Evolutionary conservation across 35 echinoderm and acorn worm genomes (phyloP), one percentile per base, ranked within the genome.

Genomic region (Apostichopus parvimensis): DNA sequence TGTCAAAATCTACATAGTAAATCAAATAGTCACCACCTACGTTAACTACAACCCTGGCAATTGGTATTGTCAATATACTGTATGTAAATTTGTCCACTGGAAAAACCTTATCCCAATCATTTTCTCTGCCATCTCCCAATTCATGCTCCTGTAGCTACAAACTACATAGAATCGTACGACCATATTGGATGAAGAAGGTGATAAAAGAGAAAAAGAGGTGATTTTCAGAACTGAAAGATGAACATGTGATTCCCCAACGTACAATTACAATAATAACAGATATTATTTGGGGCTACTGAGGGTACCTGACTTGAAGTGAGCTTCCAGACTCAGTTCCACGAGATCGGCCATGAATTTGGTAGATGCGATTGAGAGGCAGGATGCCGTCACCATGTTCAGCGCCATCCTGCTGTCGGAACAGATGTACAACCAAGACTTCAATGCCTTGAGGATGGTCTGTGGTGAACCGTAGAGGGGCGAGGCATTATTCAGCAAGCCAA

Each of bases 401-500:
- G 87, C 87, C 17, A 99, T 45, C 18, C 70, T 83, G 78, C 93
- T 95, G 79, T 91, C 89, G 3, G 91, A 45, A 56, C 90, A 93
- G 24, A 34, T 61, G 53, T 82, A 79, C 6, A 98, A 88, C 97
- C 97, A 99, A 12, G 52, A 13, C 9, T 87, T 28, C 11, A 99
- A 62, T 0, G 87, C 93, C 18, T 78, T 91, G 54, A 96, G 60
- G 15, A 96, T 93, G 52, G 93, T 84, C 6, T 93, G 88, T 11
- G 95, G 88, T 6, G 92, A 93, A 68, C 95, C 93, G 55, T 78
- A 57, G 54, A 87, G 83, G 25, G 97, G 97, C 25, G 95, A 96
- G 54, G 95, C 96, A 89, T 95, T 95, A 65, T 99, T 99, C 64
- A 99, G 93, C 5, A 99, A 88, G 11, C 91, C 82, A 26, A 99